Base-by-base conservation (phyloP, 2,888 invertebrate genomes). In the Galerucella calmariensis region DNA sequence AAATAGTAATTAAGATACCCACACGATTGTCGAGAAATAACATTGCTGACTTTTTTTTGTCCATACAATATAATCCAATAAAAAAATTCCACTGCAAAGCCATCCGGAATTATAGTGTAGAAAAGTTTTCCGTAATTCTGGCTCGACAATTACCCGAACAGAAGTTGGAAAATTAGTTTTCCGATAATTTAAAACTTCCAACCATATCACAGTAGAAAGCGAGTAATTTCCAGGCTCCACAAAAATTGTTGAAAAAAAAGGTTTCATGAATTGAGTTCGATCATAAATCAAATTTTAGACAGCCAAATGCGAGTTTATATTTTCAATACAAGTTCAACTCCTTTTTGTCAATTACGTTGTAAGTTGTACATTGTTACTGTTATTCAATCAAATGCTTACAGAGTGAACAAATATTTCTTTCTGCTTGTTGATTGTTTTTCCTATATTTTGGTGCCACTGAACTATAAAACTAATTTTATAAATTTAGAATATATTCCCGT, bases 141-240 rank as follows among this genome's bases (percentile, higher is more conserved):
- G 63, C 63, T 16, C 10, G 63, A 16, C 12, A 16, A 44, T 46
- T 16, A 46, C 20, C 20, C 14, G 62, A 65, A 65, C 63, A 20
- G 11, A 65, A 65, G 63, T 65, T 65, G 46, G n/a, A n/a, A 65
- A 65, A 65, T 65, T 65, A 65, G 63, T 65, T 65, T 46, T 65
- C 16, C 11, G 16, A 12, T 44, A 16, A 65, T 65, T 65, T 46
- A 20, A 12, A 65, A 8, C n/a, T 16, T n/a, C n/a, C 59, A 14
- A 27, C 59, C 4, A 27, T 51, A 14, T 51, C 8, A 51, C 51
- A 14, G 51, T 51, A n/a, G n/a, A 51, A 48, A 51, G n/a, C 14
- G 51, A 51, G 5, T n/a, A 6, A n/a, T 14, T n/a, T 51, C 51
- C 2, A n/a, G 2, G n/a, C n/a, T n/a, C 51, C 51, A 51, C 51